These are phyloP conservation scores for Emmelina monodactyla DNA, from an alignment of 2,888 invertebrate genomes.

Conservation along the genomic window DNA sequence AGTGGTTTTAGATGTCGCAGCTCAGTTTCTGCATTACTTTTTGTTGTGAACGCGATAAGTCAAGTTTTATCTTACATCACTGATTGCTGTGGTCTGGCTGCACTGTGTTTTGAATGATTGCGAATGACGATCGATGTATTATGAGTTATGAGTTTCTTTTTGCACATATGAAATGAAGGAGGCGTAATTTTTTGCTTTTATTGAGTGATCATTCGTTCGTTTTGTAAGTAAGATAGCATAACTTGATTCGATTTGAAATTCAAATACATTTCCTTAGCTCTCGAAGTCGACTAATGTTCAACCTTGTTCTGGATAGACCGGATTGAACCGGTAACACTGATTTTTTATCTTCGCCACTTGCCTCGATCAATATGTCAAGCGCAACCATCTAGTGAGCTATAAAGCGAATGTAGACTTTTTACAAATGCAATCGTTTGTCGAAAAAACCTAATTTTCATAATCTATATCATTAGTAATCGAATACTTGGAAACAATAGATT, in stretches of 20 bases:
- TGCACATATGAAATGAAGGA: neutral
- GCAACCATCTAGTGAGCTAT: conserved; percentile 32
- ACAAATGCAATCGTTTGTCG: too few relatives aligned
- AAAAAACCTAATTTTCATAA: neutral
- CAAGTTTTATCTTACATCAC: conserved; percentile 1
- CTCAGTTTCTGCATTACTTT: conserved; percentile 1
- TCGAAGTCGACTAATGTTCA: conserved; percentile 2
- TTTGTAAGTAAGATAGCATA: neutral
- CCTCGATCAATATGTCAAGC: conserved; percentile 31
- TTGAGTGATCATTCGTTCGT: neutral
- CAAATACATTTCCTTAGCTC: conserved; percentile 1
- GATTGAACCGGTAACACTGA: conserved; percentile 30
- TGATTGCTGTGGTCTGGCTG: too few relatives aligned
- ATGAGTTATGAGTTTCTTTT: neutral
- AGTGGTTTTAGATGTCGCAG: conserved; percentile 1
- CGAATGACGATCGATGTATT: neutral
- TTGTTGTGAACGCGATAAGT: too few relatives aligned
- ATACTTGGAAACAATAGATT: too few relatives aligned
- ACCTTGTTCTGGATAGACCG: conserved; percentile 31
- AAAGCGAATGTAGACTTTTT: too few relatives aligned
- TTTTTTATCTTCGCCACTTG: conserved; percentile 47
- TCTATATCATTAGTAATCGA: too few relatives aligned
- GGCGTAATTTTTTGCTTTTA: neutral
- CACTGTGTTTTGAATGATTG: neutral
- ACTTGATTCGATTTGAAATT: neutral